These are phyloP conservation scores for Cheirogaleus medius DNA, from an alignment of 2,113 vertebrate species.

Conservation along the genomic window DNA sequence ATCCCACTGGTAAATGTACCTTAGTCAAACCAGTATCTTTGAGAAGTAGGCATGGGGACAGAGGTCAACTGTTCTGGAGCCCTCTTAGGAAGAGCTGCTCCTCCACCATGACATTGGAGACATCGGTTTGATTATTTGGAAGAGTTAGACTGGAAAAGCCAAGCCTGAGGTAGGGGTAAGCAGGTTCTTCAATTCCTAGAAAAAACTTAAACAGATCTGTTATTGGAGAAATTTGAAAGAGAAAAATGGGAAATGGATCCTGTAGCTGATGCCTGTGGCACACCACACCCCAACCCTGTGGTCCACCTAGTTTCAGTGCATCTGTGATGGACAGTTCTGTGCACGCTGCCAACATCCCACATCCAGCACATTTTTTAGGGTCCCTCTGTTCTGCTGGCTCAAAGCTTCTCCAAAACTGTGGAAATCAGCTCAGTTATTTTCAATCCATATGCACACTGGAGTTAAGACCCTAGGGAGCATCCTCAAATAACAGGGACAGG, in stretches of 20 bases:
- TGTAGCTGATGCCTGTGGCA: too few species aligned
- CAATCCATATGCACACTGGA: neutral
- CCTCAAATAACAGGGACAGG: neutral
- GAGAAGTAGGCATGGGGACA: neutral
- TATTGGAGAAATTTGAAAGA: neutral
- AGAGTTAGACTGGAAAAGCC: neutral
- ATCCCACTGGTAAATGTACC: neutral
- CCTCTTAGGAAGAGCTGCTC: neutral
- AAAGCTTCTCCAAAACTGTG: neutral
- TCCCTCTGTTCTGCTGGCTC: neutral
- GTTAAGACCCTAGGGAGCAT: neutral
- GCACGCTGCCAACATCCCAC: neutral
- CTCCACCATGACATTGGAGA: neutral
- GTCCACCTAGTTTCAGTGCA: neutral
- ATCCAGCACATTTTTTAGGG: too few species aligned
- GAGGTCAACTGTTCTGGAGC: neutral
- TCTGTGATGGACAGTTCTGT: neutral
- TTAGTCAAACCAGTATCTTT: neutral
- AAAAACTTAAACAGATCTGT: neutral
- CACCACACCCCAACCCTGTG: too few species aligned
- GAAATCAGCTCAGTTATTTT: neutral
- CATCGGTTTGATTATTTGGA: neutral
- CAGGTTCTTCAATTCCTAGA: neutral
- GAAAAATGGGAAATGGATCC: neutral
- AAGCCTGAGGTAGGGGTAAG: neutral